These are phyloP conservation scores for Drosophila tropicalis DNA, from an alignment of 1,140 invertebrate genomes.

Conservation along the genomic window DNA sequence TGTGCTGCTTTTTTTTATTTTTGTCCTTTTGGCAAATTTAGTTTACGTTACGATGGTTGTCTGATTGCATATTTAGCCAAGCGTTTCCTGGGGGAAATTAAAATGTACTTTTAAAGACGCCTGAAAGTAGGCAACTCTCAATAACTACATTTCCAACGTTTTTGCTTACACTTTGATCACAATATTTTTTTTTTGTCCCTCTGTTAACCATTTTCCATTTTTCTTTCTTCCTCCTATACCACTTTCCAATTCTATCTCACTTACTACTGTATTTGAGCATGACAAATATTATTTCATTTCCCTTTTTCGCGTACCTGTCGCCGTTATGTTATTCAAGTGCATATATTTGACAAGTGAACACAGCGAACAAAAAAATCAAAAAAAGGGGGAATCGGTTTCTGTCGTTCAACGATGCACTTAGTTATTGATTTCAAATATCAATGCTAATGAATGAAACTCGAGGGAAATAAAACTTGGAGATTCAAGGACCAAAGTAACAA, in stretches of 20 bases:
- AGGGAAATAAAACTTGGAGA: not conserved
- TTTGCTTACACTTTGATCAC: not conserved
- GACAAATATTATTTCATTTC: slow-evolving; percentile 47
- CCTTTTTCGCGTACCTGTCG: slow-evolving; percentile 12
- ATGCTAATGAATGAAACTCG: slow-evolving; percentile 29
- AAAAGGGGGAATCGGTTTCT: slow-evolving; percentile 5
- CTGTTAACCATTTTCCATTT: not conserved
- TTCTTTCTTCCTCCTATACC: not conserved
- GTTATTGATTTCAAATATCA: slow-evolving; percentile 23
- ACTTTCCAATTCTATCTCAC: not conserved
- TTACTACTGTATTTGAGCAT: slow-evolving; percentile 33
- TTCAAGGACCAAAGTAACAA: not conserved
- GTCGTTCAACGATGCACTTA: not conserved
- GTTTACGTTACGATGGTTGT: slow-evolving; percentile 46
- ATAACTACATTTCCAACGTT: not conserved
- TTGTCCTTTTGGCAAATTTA: slow-evolving; percentile 61
- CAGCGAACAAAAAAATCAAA: not conserved
- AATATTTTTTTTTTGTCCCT: not conserved
- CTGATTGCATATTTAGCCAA: slow-evolving; percentile 52
- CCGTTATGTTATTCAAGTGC: slow-evolving; percentile 38
- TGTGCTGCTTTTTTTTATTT: slow-evolving; percentile 27
- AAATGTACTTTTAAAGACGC: slow-evolving; percentile 57
- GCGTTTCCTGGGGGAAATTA: slow-evolving; percentile 72
- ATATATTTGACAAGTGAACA: slow-evolving; percentile 24
- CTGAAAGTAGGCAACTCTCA: slow-evolving; percentile 10